Conservation (phyloP, 2,888 invertebrate species). For the Drosophila histrio region DNA sequence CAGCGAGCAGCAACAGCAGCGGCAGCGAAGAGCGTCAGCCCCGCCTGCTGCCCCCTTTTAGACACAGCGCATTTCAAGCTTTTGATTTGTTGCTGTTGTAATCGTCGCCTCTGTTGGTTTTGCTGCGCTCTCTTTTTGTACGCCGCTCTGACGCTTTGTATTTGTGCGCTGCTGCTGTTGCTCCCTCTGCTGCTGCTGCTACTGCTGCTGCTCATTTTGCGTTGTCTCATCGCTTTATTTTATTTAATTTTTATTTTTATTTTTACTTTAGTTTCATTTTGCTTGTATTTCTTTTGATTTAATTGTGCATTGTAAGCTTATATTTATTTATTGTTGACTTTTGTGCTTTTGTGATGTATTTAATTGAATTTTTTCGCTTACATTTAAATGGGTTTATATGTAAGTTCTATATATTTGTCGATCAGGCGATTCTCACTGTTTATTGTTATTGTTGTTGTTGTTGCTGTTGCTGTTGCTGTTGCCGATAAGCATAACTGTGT, state of each 20-base stretch:
- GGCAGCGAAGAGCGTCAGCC: constrained; percentile 1
- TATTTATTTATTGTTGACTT: constrained; percentile 42
- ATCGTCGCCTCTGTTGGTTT: constrained; percentile 32
- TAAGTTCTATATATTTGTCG: constrained; percentile 48
- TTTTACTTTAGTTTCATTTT: constrained; percentile 33
- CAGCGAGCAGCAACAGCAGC: constrained; percentile 12
- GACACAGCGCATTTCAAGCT: constrained; percentile 37
- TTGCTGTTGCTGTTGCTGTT: not conserved
- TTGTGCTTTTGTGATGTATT: constrained; percentile 33
- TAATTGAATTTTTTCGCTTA: constrained; percentile 43
- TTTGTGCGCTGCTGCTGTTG: constrained; percentile 26
- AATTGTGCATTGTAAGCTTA: constrained; percentile 61
- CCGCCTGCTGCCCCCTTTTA: constrained; percentile 5
- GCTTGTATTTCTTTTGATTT: constrained; percentile 53
- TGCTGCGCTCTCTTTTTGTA: constrained; percentile 29
- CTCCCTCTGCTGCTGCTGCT: not conserved
- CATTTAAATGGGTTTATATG: constrained; percentile 37
- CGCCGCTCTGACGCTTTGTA: constrained; percentile 27
- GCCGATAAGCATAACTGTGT: constrained; percentile 31
- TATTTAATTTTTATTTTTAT: constrained; percentile 17
- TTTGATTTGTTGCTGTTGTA: constrained; percentile 58
- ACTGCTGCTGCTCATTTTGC: constrained; percentile 51
- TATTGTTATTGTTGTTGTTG: not conserved
- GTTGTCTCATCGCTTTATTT: constrained; percentile 53
- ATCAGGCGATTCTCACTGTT: constrained; percentile 32